phyloP scores from a whole-genome alignment of 2,888 invertebrate species.

The Erpobdella octoculata region DNA sequence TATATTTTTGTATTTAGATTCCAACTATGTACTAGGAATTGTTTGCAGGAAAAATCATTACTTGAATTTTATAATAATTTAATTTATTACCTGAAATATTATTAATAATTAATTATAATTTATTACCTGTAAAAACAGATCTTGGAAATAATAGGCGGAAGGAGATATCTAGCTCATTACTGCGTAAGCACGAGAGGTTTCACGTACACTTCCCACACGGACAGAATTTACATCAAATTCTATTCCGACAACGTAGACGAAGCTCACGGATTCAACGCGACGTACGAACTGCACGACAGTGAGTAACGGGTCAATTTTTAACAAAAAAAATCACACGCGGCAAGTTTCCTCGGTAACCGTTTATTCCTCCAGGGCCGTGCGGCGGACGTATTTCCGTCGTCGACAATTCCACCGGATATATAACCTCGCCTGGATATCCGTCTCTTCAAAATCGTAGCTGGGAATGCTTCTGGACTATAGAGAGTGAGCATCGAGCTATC shows the following conservation, averaged over 20 bases:
- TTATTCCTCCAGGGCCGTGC: conserved; percentile 33
- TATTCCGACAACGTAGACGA: conserved; percentile 57
- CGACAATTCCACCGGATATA: conserved; percentile 39
- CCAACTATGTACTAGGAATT: no score
- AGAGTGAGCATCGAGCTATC: no score
- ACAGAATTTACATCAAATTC: conserved; percentile 57
- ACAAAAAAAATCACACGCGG: neutral
- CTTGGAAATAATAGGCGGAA: no score
- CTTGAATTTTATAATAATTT: no score
- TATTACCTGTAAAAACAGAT: no score
- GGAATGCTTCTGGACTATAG: conserved; percentile 69
- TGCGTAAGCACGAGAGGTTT: neutral
- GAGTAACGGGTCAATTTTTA: neutral
- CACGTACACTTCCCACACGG: neutral
- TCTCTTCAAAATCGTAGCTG: conserved; percentile 68
- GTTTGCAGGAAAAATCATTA: no score
- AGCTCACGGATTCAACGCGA: conserved; percentile 63
- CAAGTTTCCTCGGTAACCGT: neutral
- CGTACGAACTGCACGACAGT: conserved; percentile 51
- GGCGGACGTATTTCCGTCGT: conserved; percentile 52
- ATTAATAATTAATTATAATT: no score
- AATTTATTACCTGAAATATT: no score
- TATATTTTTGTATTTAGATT: no score
- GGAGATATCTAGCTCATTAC: no score
- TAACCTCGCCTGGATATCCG: conserved; percentile 70